Conservation (phyloP, 2,797 vertebrate genomes). For the Gadopsis bispinosus region DNA sequence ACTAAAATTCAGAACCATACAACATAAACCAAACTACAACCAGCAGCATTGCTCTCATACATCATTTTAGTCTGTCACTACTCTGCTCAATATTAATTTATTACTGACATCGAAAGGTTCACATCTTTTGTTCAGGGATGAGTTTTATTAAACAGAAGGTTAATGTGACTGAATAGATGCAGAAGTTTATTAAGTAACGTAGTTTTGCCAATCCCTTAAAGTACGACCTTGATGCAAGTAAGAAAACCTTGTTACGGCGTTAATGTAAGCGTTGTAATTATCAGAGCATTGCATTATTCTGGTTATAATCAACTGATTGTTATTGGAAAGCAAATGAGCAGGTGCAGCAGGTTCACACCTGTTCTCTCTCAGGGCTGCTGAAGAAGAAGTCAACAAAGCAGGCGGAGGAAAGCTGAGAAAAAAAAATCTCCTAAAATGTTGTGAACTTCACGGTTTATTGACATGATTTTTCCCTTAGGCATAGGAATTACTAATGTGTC, state of each 20-base stretch:
- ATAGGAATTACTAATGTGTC: not conserved
- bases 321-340: constrained; percentile 20
- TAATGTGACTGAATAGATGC: not conserved
- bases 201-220: not conserved
- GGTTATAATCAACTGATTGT: constrained; percentile 42
- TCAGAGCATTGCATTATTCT: not conserved
- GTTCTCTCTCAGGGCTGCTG: constrained; percentile 40
- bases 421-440: not conserved
- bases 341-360: constrained; percentile 35
- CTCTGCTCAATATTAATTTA: no score
- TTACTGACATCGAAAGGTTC: not conserved
- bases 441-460: constrained; percentile 31
- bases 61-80: no score
- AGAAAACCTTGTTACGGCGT: constrained; percentile 17
- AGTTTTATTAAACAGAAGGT: not conserved
- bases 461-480: not conserved
- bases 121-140: not conserved
- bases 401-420: constrained; percentile 1
- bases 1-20: no score
- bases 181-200: not conserved
- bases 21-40: no score
- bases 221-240: not conserved
- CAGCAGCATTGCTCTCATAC: no score
- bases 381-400: constrained; percentile 13
- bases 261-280: constrained; percentile 14